A percentile compares a stretch with the other conserved stretches of the same genome.
Conservation (phyloP, 2,888 invertebrate species). For the Tetragonisca angustula region DNA sequence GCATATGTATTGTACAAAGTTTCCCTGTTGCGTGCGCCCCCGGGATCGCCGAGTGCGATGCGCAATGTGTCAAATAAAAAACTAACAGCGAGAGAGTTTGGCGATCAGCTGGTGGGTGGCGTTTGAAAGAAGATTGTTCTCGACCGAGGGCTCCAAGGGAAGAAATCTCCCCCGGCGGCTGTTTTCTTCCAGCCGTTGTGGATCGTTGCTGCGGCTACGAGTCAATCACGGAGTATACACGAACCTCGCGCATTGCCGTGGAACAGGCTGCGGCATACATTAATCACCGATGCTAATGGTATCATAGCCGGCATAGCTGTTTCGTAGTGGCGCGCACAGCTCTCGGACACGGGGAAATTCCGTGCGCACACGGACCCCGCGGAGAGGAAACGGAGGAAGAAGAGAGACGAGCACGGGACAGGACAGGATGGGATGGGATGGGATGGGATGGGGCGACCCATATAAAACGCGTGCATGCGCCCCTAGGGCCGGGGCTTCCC, state of each 20-base stretch:
- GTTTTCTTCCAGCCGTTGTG: background rate
- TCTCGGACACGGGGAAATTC: constrained; percentile 49
- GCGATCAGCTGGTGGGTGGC: too few relatives aligned
- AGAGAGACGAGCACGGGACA: background rate
- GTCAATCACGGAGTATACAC: constrained; percentile 79
- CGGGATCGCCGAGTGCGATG: too few relatives aligned
- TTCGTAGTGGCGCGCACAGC: constrained; percentile 61
- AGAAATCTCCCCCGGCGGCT: too few relatives aligned
- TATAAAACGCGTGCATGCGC: constrained; percentile 45
- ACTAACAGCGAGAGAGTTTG: too few relatives aligned
- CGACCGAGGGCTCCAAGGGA: too few relatives aligned
- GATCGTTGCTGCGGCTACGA: constrained; percentile 61
- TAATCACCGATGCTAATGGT: constrained; percentile 83
- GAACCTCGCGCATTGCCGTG: constrained; percentile 74
- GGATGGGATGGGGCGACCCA: constrained; percentile 21
- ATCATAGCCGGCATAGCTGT: constrained; percentile 80
- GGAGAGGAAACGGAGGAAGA: constrained; percentile 30
- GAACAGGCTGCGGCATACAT: constrained; percentile 81
- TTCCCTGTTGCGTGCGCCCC: too few relatives aligned
- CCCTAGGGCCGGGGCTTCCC: background rate
- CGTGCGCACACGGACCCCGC: constrained; percentile 4
- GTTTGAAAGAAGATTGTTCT: too few relatives aligned
- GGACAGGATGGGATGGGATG: too few relatives aligned
- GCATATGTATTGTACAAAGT: too few relatives aligned
- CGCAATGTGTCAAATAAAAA: too few relatives aligned